Base-by-base conservation (phyloP, 2,113 vertebrate genomes). In the Tichodroma muraria region DNA sequence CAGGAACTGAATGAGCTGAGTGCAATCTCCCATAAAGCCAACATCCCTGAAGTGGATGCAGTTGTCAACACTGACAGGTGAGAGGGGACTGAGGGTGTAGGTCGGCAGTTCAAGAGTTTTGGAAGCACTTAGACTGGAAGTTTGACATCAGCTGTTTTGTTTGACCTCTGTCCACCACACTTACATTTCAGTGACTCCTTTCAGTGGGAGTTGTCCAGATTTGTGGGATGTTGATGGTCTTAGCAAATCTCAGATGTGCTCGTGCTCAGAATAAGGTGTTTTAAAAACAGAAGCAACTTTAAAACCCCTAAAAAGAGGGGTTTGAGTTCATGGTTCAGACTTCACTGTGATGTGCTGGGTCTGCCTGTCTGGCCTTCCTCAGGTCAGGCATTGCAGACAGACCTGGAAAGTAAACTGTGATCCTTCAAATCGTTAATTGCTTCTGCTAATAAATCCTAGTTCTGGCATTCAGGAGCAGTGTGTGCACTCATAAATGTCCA, bases 1-100 rank as follows among this genome's bases (percentile, higher is more conserved):
- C 99, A 99, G 95, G 99, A 99, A 38, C 98, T 99, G 70, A 99
- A 99, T 15, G 99, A 99, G 87, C 98, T 99, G 86, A 99, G 99
- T 90, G 99, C 99, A 49, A 99, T 99, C 96, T 99, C 99, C 57
- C 98, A 99, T 80, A 99, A 99, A 97, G 99, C 99, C 45, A 99
- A 99, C 97, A 99, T 99, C 96, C 99, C 99, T 2, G 99, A 99
- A 73, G 99, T 99, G 24, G 99, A 99, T 85, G 99, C 99, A 6
- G 98, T 99, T 88, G 98, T 99, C 91, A 99, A 99, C 98, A 99
- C 99, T 8, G 99, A 99, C 98, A 98, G 98, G 98, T 98, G 97
- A 94, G 97, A 27, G 25, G 63, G 40, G 13, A 2, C 8, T 13
- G 42, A 40, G 40, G 33, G 20, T 54, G n/a, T 10, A 30, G n/a